A percentile compares a stretch with the other conserved stretches of the same genome.
Evolutionary conservation across 2,113 vertebrate species (phyloP).

Genomic region (Hippotragus niger): DNA sequence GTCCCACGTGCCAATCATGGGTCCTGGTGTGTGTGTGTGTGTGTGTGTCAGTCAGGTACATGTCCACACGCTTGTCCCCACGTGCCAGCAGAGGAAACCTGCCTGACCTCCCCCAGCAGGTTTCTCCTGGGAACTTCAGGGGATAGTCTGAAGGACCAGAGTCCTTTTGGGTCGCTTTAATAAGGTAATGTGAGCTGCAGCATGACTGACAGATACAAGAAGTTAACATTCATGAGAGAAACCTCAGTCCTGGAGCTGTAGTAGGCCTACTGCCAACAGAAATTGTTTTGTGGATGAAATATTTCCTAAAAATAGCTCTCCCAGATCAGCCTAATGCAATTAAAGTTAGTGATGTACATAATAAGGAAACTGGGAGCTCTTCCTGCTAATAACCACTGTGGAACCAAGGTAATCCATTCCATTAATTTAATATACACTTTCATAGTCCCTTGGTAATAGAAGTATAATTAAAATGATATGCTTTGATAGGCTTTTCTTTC

Average conservation of each 20-base stretch:
- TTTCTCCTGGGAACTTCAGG: constrained; percentile 34
- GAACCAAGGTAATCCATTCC: constrained; percentile 80
- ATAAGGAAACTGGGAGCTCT: constrained; percentile 84
- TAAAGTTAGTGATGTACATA: constrained; percentile 86
- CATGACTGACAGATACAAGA: constrained; percentile 88
- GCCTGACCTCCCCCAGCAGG: not conserved
- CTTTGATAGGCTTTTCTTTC: constrained; percentile 74
- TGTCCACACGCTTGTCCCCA: not conserved
- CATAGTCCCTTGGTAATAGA: constrained; percentile 69
- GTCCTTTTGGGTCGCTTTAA: constrained; percentile 76
- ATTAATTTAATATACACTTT: constrained; percentile 83
- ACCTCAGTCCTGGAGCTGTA: constrained; percentile 80
- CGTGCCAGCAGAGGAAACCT: not conserved
- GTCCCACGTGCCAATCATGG: not conserved
- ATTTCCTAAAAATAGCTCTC: constrained; percentile 82
- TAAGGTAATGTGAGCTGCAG: constrained; percentile 80
- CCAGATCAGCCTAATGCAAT: constrained; percentile 83
- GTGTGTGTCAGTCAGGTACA: not conserved
- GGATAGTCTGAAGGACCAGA: constrained; percentile 50
- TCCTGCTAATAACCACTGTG: constrained; percentile 85
- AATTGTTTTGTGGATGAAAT: constrained; percentile 80
- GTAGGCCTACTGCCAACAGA: constrained; percentile 82
- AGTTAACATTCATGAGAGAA: constrained; percentile 77
- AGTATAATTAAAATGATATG: constrained; percentile 79
- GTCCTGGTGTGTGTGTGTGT: not conserved